Percentiles rank a stretch among this genome's conserved stretches.
Evolutionary conservation across 2,113 vertebrate genomes (phyloP).

Genomic region (Tapirus terrestris): DNA sequence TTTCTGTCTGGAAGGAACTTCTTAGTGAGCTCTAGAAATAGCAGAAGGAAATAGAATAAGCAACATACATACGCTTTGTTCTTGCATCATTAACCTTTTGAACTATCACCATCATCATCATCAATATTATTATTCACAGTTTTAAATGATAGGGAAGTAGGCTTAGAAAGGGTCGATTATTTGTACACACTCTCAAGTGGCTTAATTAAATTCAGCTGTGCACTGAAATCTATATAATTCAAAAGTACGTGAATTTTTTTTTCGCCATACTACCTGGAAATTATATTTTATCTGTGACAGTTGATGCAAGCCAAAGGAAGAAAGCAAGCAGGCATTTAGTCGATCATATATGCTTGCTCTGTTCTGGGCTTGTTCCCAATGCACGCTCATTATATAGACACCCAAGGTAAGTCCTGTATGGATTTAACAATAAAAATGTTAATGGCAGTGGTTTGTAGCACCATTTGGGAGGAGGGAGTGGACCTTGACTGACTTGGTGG

Average conservation of each 20-base stretch:
- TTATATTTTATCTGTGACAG: not conserved
- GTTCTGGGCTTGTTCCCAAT: not conserved
- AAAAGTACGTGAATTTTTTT: not conserved
- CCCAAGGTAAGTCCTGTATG: too few relatives aligned
- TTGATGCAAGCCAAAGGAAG: not conserved
- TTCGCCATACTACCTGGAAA: too few relatives aligned
- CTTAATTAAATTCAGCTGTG: not conserved
- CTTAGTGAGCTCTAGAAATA: not conserved
- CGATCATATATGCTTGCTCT: fast-evolving
- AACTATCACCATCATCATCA: too few relatives aligned
- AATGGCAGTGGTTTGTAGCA: not conserved
- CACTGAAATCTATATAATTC: not conserved
- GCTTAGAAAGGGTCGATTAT: not conserved
- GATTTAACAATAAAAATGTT: not conserved
- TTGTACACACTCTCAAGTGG: too few relatives aligned
- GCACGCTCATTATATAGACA: fast-evolving
- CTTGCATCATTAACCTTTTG: not conserved
- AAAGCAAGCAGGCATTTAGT: fast-evolving
- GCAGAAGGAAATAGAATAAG: not conserved
- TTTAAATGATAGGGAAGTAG: not conserved
- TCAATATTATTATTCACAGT: too few relatives aligned
- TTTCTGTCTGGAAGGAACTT: not conserved
- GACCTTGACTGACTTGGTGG: fast-evolving
- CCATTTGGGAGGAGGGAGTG: fast-evolving
- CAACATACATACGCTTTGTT: fast-evolving